Evolutionary conservation across 2,797 vertebrate genomes (phyloP).

Genomic region (Acrocephalus scirpaceus): DNA sequence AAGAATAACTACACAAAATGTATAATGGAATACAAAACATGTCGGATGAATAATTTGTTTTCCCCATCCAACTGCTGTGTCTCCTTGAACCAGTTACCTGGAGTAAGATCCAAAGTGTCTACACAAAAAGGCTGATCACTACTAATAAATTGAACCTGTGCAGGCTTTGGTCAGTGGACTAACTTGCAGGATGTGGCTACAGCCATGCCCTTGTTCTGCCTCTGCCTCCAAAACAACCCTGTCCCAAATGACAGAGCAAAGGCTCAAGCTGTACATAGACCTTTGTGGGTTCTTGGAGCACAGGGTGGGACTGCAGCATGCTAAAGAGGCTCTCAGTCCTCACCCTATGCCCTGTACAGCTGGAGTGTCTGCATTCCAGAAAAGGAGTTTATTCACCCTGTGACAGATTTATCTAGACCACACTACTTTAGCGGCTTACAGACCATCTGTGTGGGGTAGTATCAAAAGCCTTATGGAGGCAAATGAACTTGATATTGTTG

Average conservation of each 20-base stretch:
- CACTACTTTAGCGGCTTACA: not conserved
- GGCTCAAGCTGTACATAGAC: not conserved
- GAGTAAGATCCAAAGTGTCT: not conserved
- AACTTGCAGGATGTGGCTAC: not conserved
- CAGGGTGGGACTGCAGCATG: not conserved
- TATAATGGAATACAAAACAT: not conserved
- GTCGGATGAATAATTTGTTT: not conserved
- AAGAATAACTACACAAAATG: not conserved
- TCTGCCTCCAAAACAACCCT: not conserved
- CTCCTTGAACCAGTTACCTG: not conserved
- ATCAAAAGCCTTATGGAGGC: not conserved
- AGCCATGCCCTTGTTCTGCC: not conserved
- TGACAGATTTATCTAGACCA: not conserved
- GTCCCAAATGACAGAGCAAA: not conserved
- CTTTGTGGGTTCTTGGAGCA: fast-evolving
- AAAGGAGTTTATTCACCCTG: not conserved
- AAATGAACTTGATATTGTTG: not conserved
- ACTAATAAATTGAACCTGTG: not conserved
- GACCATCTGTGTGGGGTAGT: no score
- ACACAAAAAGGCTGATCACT: not conserved
- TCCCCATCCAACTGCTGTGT: not conserved
- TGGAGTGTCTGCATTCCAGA: not conserved
- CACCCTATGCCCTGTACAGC: not conserved
- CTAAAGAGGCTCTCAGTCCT: fast-evolving
- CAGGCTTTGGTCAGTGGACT: not conserved